Evolutionary conservation across 2,113 vertebrate species (phyloP).

Genomic region (Ellobius talpinus): DNA sequence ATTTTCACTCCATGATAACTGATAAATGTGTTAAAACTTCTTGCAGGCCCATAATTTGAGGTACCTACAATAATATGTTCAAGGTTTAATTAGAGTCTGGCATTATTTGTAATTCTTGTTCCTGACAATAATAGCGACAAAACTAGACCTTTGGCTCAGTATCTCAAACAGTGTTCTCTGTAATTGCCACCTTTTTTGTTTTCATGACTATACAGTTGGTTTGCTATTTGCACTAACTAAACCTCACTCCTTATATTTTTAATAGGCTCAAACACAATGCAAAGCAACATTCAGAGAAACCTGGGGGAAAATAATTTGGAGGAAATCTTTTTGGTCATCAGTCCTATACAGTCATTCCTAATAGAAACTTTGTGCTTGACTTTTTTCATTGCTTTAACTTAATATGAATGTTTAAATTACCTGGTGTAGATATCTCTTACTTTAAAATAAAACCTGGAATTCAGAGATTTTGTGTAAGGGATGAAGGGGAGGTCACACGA

Average conservation of each 20-base stretch:
- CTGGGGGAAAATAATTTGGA: not conserved
- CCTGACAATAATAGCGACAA: not conserved
- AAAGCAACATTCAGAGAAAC: not conserved
- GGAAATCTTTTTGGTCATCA: not conserved
- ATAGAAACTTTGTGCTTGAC: not conserved
- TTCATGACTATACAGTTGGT: not conserved
- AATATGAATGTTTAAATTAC: not conserved
- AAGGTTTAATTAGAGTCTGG: not conserved
- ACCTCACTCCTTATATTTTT: not conserved
- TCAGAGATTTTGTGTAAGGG: conserved; percentile 1
- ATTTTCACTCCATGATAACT: not conserved
- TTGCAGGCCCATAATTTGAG: not conserved
- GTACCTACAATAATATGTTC: not conserved
- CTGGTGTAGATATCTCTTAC: not conserved
- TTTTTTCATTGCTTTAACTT: not conserved
- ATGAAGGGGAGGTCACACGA: not conserved
- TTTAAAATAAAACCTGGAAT: not conserved
- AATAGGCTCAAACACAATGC: not conserved
- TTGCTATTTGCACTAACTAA: not conserved
- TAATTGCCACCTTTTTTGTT: not conserved
- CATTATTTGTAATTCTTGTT: not conserved
- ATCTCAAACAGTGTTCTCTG: not conserved
- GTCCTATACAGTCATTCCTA: not conserved
- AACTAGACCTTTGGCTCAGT: not conserved
- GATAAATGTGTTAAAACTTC: not conserved